phyloP scores from a whole-genome alignment of 2,888 invertebrate genomes.

The Cyclophora albipunctata region DNA sequence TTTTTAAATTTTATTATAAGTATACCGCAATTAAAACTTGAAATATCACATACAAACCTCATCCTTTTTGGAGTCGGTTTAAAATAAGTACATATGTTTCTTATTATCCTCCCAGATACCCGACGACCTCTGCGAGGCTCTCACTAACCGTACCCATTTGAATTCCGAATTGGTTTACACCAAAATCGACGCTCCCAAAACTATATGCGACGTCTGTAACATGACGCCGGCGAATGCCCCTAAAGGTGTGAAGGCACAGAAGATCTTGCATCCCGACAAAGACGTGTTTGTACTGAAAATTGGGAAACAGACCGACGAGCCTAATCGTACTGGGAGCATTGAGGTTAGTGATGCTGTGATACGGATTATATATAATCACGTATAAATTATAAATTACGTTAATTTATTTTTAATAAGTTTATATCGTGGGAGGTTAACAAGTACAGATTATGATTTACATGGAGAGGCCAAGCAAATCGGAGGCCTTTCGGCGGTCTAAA shows the following conservation, averaged over 20 bases:
- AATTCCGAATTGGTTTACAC: constrained; percentile 58
- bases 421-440: not conserved
- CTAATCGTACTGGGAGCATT: constrained; percentile 76
- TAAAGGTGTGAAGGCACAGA: constrained; percentile 73
- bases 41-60: too few species aligned
- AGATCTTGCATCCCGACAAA: constrained; percentile 79
- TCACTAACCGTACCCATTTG: constrained; percentile 45
- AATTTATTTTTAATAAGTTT: not conserved
- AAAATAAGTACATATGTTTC: too few species aligned
- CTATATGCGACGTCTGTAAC: constrained; percentile 51
- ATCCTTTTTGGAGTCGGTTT: too few species aligned
- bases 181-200: constrained; percentile 40
- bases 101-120: constrained; percentile 38
- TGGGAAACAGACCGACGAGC: constrained; percentile 80
- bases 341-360: constrained; percentile 64
- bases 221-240: constrained; percentile 68
- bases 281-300: constrained; percentile 83
- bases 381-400: not conserved
- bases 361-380: not conserved
- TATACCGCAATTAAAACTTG: too few species aligned
- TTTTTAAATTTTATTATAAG: too few species aligned
- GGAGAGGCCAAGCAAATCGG: not conserved
- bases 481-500: not conserved
- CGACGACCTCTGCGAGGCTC: constrained; percentile 60
- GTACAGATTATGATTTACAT: not conserved